Base-by-base conservation (phyloP, 2,888 invertebrate genomes). In the Tetragnatha montana region DNA sequence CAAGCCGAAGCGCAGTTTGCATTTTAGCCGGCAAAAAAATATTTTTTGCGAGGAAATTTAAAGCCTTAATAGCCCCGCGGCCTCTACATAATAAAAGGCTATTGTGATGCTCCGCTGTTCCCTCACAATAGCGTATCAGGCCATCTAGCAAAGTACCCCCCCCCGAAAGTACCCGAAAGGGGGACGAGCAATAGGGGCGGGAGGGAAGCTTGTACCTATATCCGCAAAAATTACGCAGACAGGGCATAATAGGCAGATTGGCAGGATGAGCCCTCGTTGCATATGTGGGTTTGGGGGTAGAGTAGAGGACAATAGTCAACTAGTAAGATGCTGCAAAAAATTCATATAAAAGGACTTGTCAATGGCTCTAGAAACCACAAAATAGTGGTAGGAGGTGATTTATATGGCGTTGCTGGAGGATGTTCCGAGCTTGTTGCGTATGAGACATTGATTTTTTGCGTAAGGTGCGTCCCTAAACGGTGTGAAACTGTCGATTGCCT, bases 241-340 rank as follows among this genome's bases (percentile, higher is more conserved):
- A 70, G 21, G 47, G 60, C 69, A 76, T 73, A 80, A 68, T 80
- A 79, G 86, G 80, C 80, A 79, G 85, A 85, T 70, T 73, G 79
- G 73, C 73, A 22, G 21, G 78, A 83, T 83, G 68, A 17, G 7
- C 19, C 17, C 19, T 35, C 76, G 60, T 17, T 19, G 22, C 6
- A 12, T 1, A 60, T 60, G 60, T 60, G 69, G 70, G 47, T 47
- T 17, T 17, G 14, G 8, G 69, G 80, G 19, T 71, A 12, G 14
- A n/a, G 47, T 68, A 47, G 47, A 74, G 86, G 68, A 69, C 80
- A 74, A 68, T 60, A 75, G 73, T 87, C 73, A 74, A 87, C 49
- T 79, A 85, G 74, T 47, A 74, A 74, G 68, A 80, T 86, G 80
- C 14, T 87, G 21, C 19, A 19, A 68, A 80, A 70, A 87, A 86